Conservation (phyloP, 2,797 vertebrate species). For the Neosalanx taihuensis region DNA sequence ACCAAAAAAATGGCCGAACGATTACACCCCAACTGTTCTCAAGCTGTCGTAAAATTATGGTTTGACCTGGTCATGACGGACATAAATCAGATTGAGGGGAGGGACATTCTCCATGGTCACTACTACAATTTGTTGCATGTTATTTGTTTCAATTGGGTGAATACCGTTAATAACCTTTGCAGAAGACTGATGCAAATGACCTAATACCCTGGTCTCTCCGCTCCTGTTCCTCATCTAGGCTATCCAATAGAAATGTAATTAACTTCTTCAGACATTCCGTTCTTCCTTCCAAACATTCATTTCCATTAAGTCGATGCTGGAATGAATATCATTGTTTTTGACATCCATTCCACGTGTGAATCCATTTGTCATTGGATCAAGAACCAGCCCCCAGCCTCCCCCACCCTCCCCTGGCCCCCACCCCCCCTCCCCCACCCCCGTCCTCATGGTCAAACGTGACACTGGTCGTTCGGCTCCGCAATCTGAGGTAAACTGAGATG, state of each 20-base stretch:
- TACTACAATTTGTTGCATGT: too few species aligned
- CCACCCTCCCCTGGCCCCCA: constrained; percentile 15
- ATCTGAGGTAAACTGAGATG: constrained; percentile 33
- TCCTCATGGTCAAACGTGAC: constrained; percentile 32
- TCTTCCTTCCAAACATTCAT: constrained; percentile 10
- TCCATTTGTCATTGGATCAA: constrained; percentile 11
- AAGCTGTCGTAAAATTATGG: too few species aligned
- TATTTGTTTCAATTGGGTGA: too few species aligned
- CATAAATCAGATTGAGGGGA: too few species aligned
- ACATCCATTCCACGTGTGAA: constrained; percentile 22
- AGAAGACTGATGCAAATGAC: neutral
- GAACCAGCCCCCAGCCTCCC: neutral
- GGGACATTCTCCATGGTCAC: too few species aligned
- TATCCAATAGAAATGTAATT: constrained; percentile 18
- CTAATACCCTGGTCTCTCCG: constrained; percentile 5
- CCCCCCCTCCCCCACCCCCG: constrained; percentile 19
- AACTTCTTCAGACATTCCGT: constrained; percentile 16
- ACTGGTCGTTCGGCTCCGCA: constrained; percentile 25
- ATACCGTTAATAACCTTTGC: neutral
- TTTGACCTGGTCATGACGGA: too few species aligned
- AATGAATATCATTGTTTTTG: constrained; percentile 35
- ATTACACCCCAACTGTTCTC: too few species aligned
- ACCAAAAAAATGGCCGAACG: too few species aligned
- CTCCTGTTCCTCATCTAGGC: constrained; percentile 15
- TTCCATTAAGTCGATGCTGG: constrained; percentile 35